A percentile compares a stretch with the other conserved stretches of the same genome.
These are phyloP conservation scores for Apodemia mormo DNA, from an alignment of 2,888 invertebrate genomes.

Conservation along the genomic window DNA sequence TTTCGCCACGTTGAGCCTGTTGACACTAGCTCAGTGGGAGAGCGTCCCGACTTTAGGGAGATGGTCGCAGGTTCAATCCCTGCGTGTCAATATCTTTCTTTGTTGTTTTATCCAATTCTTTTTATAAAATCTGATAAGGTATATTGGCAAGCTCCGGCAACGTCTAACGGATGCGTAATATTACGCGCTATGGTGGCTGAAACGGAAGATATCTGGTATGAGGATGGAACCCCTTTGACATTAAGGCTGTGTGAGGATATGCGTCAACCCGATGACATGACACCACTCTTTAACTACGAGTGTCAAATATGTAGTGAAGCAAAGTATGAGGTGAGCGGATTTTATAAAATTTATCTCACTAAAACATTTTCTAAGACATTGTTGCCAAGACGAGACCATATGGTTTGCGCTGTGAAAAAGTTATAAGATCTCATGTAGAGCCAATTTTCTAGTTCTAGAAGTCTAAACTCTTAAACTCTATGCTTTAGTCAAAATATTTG, in stretches of 20 bases:
- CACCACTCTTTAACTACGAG: constrained; percentile 61
- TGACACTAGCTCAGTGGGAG: no score
- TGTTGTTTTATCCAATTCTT: neutral
- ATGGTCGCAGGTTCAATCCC: no score
- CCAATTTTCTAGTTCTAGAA: no score
- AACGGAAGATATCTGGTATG: constrained; percentile 65
- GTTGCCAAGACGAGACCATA: no score
- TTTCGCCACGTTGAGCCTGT: no score
- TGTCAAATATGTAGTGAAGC: constrained; percentile 70
- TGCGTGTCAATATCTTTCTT: no score
- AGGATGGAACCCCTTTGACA: constrained; percentile 63
- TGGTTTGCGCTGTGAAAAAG: no score
- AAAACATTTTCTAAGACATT: no score
- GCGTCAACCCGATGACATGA: constrained; percentile 67
- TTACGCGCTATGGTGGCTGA: constrained; percentile 69
- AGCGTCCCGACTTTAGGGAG: no score
- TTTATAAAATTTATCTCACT: neutral
- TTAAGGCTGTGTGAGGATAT: constrained; percentile 63
- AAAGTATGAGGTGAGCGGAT: constrained; percentile 64
- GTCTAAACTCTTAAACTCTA: no score
- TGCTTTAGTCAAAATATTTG: no score
- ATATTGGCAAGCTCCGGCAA: constrained; percentile 69
- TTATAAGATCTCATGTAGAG: no score
- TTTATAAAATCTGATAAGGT: constrained; percentile 48
- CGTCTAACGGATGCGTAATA: constrained; percentile 67